Evolutionary conservation across 2,113 vertebrate species (phyloP), one percentile per base, ranked within the genome.

Genomic region (Podilymbus podiceps): DNA sequence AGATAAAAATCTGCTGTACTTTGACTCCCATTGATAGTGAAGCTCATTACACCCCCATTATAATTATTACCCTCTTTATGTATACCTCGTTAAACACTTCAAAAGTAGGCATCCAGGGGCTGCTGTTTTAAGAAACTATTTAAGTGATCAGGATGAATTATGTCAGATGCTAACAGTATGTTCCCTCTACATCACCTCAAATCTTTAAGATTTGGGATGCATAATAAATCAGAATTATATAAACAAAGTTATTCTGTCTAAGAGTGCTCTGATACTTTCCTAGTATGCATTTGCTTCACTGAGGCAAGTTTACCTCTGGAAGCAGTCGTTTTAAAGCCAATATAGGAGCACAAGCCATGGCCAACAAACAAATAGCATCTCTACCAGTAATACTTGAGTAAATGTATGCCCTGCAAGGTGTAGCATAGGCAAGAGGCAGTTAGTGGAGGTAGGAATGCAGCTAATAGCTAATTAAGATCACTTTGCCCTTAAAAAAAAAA

Each of bases 51-150:
- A 84, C 73, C 86, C 66, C 94, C 90, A 89, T 96, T 90, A 80
- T 92, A 95, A 94, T 96, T 89, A 95, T 93, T 86, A 85, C n/a
- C 38, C 77, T 84, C 63, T 84, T 95, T 81, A 89, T 74, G 27
- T 93, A 83, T 77, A 92, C 62, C 83, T 96, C 0, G 5, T 94
- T 95, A 92, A 94, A 92, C 71, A 88, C 71, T 96, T 96, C 53
- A 94, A 73, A 93, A 79, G 33, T 53, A 79, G 80, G 79, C 91
- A 96, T 91, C 88, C 83, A 95, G 77, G 93, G 83, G 63, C 82
- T 94, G 92, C 56, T 95, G 88, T 88, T 95, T 95, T 92, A 97
- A 87, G 93, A 88, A 96, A 81, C 79, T 81, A 63, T 96, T 95
- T 78, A 79, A 92, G 83, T 59, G 42, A 95, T 90, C 59, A 18